Evolutionary conservation across 2,797 vertebrate genomes (phyloP).

Genomic region (Distichodus sexfasciatus): DNA sequence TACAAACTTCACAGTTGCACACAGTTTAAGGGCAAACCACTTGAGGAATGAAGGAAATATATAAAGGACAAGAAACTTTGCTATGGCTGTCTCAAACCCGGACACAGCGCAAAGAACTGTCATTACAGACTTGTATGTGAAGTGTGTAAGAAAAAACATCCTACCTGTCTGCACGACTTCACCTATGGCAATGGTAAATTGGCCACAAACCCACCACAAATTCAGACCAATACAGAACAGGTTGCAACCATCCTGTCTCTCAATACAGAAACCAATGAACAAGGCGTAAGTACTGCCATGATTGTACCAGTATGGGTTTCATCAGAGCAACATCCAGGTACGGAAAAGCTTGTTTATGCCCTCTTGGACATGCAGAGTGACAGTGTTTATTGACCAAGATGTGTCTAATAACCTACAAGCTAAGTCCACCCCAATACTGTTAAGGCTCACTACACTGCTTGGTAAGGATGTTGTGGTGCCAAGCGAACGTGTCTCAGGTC

Average conservation of each 20-base stretch:
- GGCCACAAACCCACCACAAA: not conserved
- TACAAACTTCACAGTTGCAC: constrained; percentile 8
- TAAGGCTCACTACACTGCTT: not conserved
- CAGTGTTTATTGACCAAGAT: not conserved
- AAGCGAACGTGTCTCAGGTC: constrained; percentile 1
- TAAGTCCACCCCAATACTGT: not conserved
- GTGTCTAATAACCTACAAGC: not conserved
- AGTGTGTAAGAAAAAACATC: constrained; percentile 29
- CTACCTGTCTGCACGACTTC: constrained; percentile 22
- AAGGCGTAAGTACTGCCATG: not conserved
- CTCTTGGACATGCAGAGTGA: not conserved
- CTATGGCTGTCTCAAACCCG: constrained; percentile 37
- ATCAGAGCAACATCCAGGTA: not conserved
- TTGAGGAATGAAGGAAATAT: not conserved
- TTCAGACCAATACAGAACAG: not conserved
- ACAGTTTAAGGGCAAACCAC: not conserved
- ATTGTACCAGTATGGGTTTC: constrained; percentile 1
- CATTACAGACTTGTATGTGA: constrained; percentile 22
- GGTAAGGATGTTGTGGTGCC: not conserved
- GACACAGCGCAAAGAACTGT: constrained; percentile 42
- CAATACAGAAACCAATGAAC: not conserved
- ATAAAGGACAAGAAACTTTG: constrained; percentile 41
- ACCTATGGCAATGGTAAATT: constrained; percentile 2
- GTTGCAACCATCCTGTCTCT: not conserved
- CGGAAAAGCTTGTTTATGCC: not conserved